Conservation (phyloP, 2,113 vertebrate genomes). For the Carettochelys insculpta region DNA sequence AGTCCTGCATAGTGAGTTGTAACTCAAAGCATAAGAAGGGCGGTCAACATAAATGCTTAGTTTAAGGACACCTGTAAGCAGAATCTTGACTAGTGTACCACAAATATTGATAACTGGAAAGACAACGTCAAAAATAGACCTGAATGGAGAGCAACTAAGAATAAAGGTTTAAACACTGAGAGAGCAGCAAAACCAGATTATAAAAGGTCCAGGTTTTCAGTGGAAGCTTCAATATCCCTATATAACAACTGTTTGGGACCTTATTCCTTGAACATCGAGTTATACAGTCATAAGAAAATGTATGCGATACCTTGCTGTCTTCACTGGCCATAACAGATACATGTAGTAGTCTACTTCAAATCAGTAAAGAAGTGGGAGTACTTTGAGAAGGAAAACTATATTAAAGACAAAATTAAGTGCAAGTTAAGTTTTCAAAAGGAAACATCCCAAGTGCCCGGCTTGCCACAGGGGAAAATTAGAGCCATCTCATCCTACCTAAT, state of each 20-base stretch:
- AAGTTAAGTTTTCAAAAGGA: not conserved
- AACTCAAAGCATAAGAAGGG: not conserved
- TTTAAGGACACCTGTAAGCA: not conserved
- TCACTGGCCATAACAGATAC: not conserved
- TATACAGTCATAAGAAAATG: not conserved
- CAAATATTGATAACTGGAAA: not conserved
- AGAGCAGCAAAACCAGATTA: not conserved
- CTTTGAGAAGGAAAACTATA: not conserved
- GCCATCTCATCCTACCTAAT: rapidly evolving
- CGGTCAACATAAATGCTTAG: not conserved
- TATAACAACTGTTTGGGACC: rapidly evolving
- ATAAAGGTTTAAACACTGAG: not conserved
- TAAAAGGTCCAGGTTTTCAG: not conserved
- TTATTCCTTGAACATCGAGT: rapidly evolving
- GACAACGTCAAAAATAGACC: not conserved
- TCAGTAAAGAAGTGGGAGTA: not conserved
- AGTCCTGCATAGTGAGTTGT: not conserved
- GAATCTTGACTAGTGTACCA: not conserved
- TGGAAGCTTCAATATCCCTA: not conserved
- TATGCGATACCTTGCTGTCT: not conserved
- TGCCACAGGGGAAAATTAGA: not conserved
- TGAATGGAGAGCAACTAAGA: not conserved
- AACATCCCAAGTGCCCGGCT: not conserved
- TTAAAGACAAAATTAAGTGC: not conserved
- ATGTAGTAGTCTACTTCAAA: rapidly evolving